Percentiles rank a stretch among this genome's conserved stretches.
Conservation (phyloP, 1,140 invertebrate genomes). For the Drosophila punjabiensis region DNA sequence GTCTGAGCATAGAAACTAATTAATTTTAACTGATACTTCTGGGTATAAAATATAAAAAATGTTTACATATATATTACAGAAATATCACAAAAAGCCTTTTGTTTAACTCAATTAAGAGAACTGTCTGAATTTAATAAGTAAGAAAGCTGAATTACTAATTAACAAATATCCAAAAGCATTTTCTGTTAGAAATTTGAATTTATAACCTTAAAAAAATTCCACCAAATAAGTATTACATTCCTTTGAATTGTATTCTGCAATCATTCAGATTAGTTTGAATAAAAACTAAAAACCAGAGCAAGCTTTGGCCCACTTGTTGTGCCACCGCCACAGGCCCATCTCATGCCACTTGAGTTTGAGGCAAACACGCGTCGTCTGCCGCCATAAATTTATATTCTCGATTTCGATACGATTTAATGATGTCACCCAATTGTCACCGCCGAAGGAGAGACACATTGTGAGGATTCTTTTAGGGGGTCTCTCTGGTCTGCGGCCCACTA, state of each 20-base stretch:
- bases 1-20: too few species aligned
- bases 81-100: neutral
- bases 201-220: neutral
- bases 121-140: neutral
- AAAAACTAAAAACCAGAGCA: constrained; percentile 22
- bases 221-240: neutral
- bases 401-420: constrained; percentile 68
- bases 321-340: constrained; percentile 24
- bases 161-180: too few species aligned
- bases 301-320: constrained; percentile 57
- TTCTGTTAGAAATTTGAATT: neutral
- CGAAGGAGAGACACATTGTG: constrained; percentile 36
- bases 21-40: neutral
- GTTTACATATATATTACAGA: too few species aligned
- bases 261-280: constrained; percentile 22
- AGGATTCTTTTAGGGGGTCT: constrained; percentile 51
- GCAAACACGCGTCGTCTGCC: constrained; percentile 41
- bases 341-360: constrained; percentile 45
- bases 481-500: constrained; percentile 40
- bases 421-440: constrained; percentile 63
- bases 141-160: neutral
- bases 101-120: neutral
- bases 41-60: neutral
- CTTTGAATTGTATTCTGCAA: neutral
- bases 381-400: constrained; percentile 62